Base-by-base conservation (phyloP, 2,797 vertebrate genomes). In the Mus caroli region DNA sequence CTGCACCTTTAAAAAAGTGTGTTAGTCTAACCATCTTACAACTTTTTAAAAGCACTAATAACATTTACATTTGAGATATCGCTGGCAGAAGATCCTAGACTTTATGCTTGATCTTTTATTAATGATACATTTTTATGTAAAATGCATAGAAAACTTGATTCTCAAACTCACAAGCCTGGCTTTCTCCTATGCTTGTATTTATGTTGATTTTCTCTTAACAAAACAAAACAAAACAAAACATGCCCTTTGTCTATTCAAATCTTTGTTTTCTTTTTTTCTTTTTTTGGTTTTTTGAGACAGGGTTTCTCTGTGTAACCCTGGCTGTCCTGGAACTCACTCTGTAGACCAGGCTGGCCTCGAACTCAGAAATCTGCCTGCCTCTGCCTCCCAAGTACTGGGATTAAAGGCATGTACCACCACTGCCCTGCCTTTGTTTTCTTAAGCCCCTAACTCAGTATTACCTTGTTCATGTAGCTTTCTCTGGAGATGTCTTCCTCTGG, bases 41-140 rank as follows among this genome's bases (percentile, higher is more conserved):
- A 26, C 34, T 80, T 89, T 91, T 79, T 89, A 77, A 69, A 37
- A 80, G 6, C 43, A 94, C 46, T 37, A 62, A 12, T 92, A 92
- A 90, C 7, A 76, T 94, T 95, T 92, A 88, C 73, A 77, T 92
- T 90, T 95, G 84, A 46, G 37, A 84, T 77, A 60, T 91, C 46
- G 20, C 20, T 76, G 80, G 20, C 24, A 24, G 56, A 20, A 86
- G 73, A 28, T 73, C 37, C 77, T 85, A 58, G 26, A 91, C 19
- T 93, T 96, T 78, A 52, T 95, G 80, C 69, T 91, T 94, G 85
- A 84, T 26, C 79, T 85, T 93, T 93, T 87, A 85, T 94, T 87
- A 86, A 92, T 78, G 54, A 87, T 80, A 43, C 0, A 50, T 40
- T 67, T 96, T 88, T 43, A 3, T 50, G 24, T 92, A 92, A 96